These are phyloP conservation scores for Albula glossodonta DNA, from an alignment of 2,113 vertebrate species.

Conservation along the genomic window DNA sequence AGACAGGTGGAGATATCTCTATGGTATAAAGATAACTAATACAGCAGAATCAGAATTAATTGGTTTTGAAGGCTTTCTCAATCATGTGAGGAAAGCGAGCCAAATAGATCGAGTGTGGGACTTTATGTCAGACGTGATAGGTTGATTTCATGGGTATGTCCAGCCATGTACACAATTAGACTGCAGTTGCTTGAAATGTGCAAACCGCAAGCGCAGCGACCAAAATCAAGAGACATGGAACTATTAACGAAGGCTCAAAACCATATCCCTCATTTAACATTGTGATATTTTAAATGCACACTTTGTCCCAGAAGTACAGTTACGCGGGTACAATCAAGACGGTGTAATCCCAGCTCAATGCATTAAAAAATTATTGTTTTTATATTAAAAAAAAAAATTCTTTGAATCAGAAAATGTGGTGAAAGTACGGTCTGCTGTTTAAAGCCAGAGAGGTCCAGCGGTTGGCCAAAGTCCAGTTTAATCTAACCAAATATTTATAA, in stretches of 20 bases:
- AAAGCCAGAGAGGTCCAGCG: conserved; percentile 4
- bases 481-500: neutral
- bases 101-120: no score
- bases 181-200: no score
- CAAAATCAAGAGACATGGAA: neutral
- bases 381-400: neutral
- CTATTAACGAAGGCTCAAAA: neutral
- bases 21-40: neutral
- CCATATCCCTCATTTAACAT: neutral
- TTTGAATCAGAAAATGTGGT: neutral
- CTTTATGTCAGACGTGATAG: no score
- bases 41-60: no score
- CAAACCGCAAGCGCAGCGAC: no score
- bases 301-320: neutral
- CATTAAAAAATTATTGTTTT: conserved; percentile 12
- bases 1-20: neutral
- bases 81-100: no score
- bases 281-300: neutral
- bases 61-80: no score
- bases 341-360: neutral
- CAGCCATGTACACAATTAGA: no score
- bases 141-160: no score
- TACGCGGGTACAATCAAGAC: conserved; percentile 12
- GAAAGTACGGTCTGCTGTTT: neutral
- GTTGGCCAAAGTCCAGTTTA: neutral